Percentiles rank a stretch among this genome's conserved stretches.
These are phyloP conservation scores for Solea senegalensis DNA, from an alignment of 2,113 vertebrate genomes.

Conservation along the genomic window DNA sequence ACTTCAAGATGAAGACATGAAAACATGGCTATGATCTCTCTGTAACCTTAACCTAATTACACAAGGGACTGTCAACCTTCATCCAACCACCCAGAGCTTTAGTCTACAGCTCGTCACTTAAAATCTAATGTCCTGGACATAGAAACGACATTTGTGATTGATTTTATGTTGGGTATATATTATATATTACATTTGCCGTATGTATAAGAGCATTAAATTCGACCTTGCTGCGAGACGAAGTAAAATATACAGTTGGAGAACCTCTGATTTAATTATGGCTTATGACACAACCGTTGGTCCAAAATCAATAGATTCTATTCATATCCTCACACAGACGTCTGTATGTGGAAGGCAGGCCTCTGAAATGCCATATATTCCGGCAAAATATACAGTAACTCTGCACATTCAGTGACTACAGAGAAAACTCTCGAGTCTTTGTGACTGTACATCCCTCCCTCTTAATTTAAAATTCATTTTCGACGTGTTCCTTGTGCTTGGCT, in stretches of 20 bases:
- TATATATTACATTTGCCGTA: too few species aligned
- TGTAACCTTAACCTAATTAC: too few species aligned
- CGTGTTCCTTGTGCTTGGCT: slow-evolving; percentile 61
- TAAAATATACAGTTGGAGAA: neutral
- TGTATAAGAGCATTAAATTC: neutral
- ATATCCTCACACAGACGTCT: neutral
- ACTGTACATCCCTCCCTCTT: slow-evolving; percentile 59
- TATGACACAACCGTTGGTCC: neutral
- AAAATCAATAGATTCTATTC: slow-evolving; percentile 10
- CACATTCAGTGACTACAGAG: slow-evolving; percentile 25
- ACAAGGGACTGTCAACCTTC: too few species aligned
- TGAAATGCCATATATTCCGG: slow-evolving; percentile 3
- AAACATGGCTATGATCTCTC: too few species aligned
- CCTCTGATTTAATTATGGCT: neutral
- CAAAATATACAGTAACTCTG: slow-evolving; percentile 36
- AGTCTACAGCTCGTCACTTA: too few species aligned
- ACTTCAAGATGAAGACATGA: too few species aligned
- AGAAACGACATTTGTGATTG: too few species aligned
- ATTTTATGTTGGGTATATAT: too few species aligned
- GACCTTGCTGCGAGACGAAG: neutral
- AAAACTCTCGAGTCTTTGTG: slow-evolving; percentile 46
- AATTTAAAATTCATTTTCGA: slow-evolving; percentile 76
- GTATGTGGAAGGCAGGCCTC: slow-evolving; percentile 1
- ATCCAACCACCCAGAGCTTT: too few species aligned
- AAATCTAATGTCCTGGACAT: too few species aligned